phyloP scores from a whole-genome alignment of 2,797 vertebrate genomes.

The Pterois miles region DNA sequence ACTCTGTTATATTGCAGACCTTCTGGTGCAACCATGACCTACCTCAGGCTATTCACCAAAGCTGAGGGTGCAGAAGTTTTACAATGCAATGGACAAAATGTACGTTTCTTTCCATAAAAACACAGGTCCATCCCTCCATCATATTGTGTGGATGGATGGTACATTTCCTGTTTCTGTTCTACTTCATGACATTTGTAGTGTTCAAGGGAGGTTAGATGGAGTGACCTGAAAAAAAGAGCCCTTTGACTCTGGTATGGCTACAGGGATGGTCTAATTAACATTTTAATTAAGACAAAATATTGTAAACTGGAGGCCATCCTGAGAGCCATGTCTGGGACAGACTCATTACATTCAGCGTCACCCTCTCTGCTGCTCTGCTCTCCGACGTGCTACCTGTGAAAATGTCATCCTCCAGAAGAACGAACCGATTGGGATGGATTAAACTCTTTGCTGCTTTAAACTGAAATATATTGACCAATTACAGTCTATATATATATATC shows the following conservation, averaged over 20 bases:
- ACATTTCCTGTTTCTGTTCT: neutral
- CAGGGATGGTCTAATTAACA: conserved; percentile 81
- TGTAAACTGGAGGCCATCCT: conserved; percentile 79
- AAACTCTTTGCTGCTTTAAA: conserved; percentile 2
- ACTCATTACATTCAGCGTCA: conserved; percentile 73
- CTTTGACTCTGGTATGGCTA: conserved; percentile 59
- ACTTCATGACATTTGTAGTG: conserved; percentile 52
- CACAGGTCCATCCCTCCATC: neutral
- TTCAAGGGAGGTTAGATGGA: conserved; percentile 63
- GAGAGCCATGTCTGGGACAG: conserved; percentile 69
- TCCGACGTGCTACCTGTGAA: conserved; percentile 48
- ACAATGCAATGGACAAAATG: neutral
- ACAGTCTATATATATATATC: neutral
- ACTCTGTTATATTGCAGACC: neutral
- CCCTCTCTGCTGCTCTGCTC: conserved; percentile 57
- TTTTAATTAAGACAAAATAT: conserved; percentile 84
- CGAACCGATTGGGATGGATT: conserved; percentile 21
- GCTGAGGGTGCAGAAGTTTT: neutral
- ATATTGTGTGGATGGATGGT: neutral
- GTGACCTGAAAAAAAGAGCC: conserved; percentile 62
- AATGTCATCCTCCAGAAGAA: conserved; percentile 56
- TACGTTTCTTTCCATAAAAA: neutral
- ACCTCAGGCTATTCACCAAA: neutral
- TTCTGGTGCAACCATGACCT: neutral
- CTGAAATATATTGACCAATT: neutral